Evolutionary conservation across 2,797 vertebrate species (phyloP).

Genomic region (Rallus crepitans): DNA sequence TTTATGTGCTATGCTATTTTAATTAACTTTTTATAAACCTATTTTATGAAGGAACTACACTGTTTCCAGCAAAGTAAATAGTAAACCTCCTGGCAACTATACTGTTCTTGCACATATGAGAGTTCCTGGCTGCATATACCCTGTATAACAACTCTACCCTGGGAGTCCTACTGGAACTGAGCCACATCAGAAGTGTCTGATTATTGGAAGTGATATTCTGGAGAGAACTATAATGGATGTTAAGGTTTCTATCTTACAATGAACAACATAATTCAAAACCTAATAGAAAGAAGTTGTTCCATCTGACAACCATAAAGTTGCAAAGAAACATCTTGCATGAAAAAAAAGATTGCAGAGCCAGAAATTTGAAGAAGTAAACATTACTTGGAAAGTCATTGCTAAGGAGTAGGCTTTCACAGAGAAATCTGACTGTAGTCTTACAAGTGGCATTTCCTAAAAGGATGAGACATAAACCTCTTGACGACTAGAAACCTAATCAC

Average conservation of each 20-base stretch:
- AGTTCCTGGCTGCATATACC: background rate
- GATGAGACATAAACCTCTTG: background rate
- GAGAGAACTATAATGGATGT: background rate
- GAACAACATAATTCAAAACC: background rate
- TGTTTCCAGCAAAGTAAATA: background rate
- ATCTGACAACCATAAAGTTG: background rate
- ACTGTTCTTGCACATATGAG: background rate
- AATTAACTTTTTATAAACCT: background rate
- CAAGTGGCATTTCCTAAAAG: background rate
- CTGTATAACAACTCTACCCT: background rate
- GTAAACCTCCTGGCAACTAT: background rate
- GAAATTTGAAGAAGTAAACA: background rate
- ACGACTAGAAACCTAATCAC: background rate
- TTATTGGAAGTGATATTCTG: background rate
- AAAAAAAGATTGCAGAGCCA: background rate
- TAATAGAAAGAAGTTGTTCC: background rate
- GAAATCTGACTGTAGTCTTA: background rate
- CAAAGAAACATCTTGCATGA: background rate
- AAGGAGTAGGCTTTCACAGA: background rate
- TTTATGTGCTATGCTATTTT: background rate
- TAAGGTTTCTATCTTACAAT: background rate
- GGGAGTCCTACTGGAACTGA: background rate
- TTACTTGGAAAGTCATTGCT: background rate
- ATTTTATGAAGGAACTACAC: background rate
- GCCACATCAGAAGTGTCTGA: background rate